phyloP scores from a whole-genome alignment of 1,140 invertebrate species.

The Acromyrmex charruanus region DNA sequence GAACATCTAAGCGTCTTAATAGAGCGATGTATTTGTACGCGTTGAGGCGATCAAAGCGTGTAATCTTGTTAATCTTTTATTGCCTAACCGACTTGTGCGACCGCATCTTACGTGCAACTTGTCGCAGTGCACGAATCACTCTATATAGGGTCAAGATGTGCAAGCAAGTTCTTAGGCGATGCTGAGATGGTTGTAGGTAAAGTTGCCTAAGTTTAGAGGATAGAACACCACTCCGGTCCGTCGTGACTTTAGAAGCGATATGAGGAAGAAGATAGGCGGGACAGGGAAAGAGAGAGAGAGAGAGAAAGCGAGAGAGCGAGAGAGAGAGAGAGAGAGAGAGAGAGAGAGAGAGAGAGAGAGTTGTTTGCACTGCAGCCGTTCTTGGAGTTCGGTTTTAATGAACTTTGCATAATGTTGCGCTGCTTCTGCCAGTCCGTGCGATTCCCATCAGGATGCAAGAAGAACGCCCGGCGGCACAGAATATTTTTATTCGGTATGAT shows the following conservation, averaged over 20 bases:
- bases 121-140: slow-evolving; percentile 44
- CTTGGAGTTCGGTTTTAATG: slow-evolving; percentile 73
- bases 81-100: slow-evolving; percentile 44
- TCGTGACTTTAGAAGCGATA: slow-evolving; percentile 39
- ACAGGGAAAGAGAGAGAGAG: slow-evolving; percentile 14
- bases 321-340: background rate
- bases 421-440: background rate
- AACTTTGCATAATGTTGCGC: slow-evolving; percentile 76
- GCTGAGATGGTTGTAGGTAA: slow-evolving; percentile 18
- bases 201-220: slow-evolving; percentile 55
- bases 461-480: slow-evolving; percentile 9
- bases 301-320: slow-evolving; percentile 22
- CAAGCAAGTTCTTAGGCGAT: slow-evolving; percentile 4
- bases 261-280: background rate
- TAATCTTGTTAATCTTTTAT: slow-evolving; percentile 61
- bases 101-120: slow-evolving; percentile 55
- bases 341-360: background rate
- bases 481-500: slow-evolving; percentile 49
- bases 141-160: slow-evolving; percentile 38
- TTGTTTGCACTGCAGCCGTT: slow-evolving; percentile 8
- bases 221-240: background rate
- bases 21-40: slow-evolving; percentile 18
- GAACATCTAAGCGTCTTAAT: background rate
- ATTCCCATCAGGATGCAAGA: slow-evolving; percentile 31
- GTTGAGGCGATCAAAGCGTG: slow-evolving; percentile 26